Base-by-base conservation (phyloP, 2,113 vertebrate species). In the Anguilla rostrata region DNA sequence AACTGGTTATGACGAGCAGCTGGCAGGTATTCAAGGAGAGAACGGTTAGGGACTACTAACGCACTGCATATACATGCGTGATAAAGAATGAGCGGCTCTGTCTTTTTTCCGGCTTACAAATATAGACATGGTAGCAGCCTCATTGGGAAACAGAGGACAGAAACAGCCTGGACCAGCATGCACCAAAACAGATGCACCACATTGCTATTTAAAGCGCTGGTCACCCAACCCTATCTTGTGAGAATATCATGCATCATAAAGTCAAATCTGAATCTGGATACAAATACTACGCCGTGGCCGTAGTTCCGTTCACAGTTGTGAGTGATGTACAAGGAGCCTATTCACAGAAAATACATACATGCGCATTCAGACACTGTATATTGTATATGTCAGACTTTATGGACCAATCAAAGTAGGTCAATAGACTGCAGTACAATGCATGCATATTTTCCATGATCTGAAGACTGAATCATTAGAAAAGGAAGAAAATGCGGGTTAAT, bases 291-390 rank as follows among this genome's bases (percentile, higher is more conserved):
- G 12, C n/a, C n/a, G 9, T 34, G 11, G 34, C 34, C 22, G 63
- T 22, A 71, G 71, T 75, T 34, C 71, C 11, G 71, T 75, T 75
- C n/a, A 75, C n/a, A 75, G 71, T 75, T 12, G 9, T 29, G 71
- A 29, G n/a, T 7, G 26, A 9, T 22, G 20, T 34, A 75, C 71
- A 75, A 75, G 16, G 71, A 75, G 12, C 12, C 71, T 75, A 29
- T 75, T 75, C 71, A 75, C 26, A 43, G 49, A 83, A 83, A 43
- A 43, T 29, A 29, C n/a, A 83, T 57, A 87, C 29, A 87, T 56
- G 81, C n/a, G 63, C 41, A 86, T 75, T 84, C 43, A 83, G 79
- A 82, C 57, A 86, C 83, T 75, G 18, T 26, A 34, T 75, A 75
- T 75, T 34, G 22, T 12, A 9, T 75, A 34, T 75, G 60, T 26